Base-by-base conservation (phyloP, 2,113 vertebrate genomes). In the Pygoscelis adeliae region DNA sequence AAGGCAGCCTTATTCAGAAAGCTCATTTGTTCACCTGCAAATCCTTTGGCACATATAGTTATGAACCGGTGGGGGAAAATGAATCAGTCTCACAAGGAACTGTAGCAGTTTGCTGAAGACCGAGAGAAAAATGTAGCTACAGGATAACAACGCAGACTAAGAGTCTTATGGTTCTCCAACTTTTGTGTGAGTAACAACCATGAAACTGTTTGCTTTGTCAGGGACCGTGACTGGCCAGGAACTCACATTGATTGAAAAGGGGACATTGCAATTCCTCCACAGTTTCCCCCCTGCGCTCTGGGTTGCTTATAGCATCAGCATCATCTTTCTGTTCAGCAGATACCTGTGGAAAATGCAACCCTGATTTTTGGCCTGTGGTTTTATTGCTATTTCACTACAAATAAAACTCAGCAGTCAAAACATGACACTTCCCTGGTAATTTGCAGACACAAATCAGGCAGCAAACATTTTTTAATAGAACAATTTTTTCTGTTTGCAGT, bases 141-240 rank as follows among this genome's bases (percentile, higher is more conserved):
- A 52, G 34, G 55, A 26, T 11, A 80, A 77, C 14, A 42, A 58
- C 3, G 2, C 2, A 34, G 34, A 23, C n/a, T 2, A 5, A 49
- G 19, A 55, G 21, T 3, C 27, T 32, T 21, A 59, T 0, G 0
- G 9, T 23, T 94, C 32, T 53, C 52, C 22, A n/a, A 10, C 21
- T 23, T 25, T 15, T 32, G 7, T 22, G 7, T 17, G 61, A 58
- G 17, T 16, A 55, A 55, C 6, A 42, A 32, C 50, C 52, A 52
- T 4, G 10, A 27, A 62, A 56, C 7, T 12, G 7, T 49, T 69
- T 27, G 27, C n/a, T 90, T 27, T 38, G 38, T 32, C 46, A 67
- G 22, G 34, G 32, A 46, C 17, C 0, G 0, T 0, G 1, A 19
- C 49, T 27, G 14, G 67, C 53, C 83, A 87, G 63, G 34, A 76